These are phyloP conservation scores for Nyctereutes procyonoides DNA, from an alignment of 2,113 vertebrate species.

Conservation along the genomic window DNA sequence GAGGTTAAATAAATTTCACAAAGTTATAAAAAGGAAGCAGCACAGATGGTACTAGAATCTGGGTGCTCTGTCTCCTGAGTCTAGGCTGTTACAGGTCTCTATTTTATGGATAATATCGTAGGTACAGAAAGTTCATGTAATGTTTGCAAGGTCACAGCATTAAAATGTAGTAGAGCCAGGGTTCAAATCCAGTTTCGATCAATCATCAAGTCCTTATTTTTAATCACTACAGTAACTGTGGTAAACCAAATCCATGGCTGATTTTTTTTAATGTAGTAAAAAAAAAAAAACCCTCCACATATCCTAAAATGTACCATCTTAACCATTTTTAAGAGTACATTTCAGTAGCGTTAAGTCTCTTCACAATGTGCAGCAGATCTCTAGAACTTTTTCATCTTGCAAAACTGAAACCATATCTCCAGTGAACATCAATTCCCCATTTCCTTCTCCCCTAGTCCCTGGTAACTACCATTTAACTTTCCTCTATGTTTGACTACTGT, in stretches of 20 bases:
- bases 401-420: not conserved
- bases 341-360: not conserved
- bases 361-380: not conserved
- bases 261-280: not conserved
- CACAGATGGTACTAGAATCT: not conserved
- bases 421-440: not conserved
- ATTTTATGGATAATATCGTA: not conserved
- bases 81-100: not conserved
- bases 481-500: not conserved
- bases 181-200: not conserved
- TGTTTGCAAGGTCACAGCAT: not conserved
- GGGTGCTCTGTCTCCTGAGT: not conserved
- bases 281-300: not conserved
- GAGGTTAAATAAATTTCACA: constrained; percentile 27
- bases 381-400: not conserved
- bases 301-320: not conserved
- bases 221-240: not conserved
- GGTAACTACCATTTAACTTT: not conserved
- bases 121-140: not conserved
- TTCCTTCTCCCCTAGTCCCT: not conserved
- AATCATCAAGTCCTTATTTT: not conserved
- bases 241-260: not conserved
- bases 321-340: not conserved
- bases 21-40: not conserved
- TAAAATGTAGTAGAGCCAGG: not conserved